phyloP scores from a whole-genome alignment of 2,888 invertebrate genomes.

The Carterocephalus palaemon region DNA sequence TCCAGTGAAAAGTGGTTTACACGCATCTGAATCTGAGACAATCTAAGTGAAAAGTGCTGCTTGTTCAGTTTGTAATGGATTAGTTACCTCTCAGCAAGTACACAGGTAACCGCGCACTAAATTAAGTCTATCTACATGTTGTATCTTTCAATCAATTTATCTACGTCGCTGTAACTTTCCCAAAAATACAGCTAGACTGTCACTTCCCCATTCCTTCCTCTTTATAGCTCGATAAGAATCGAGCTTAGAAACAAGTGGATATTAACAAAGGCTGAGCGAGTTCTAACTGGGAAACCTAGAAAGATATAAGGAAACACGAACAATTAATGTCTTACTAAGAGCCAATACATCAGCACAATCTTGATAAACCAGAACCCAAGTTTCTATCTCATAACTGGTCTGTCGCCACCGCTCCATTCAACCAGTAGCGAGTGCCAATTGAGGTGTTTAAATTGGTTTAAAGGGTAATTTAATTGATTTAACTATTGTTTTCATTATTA shows the following conservation, averaged over 20 bases:
- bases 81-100: no score
- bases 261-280: constrained; percentile 6
- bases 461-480: no score
- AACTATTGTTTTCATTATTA: no score
- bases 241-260: constrained; percentile 3
- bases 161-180: constrained; percentile 7
- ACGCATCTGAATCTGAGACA: no score
- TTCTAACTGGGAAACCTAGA: constrained; percentile 8
- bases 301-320: constrained; percentile 20
- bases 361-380: constrained; percentile 17
- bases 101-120: no score
- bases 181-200: background rate
- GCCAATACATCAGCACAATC: constrained; percentile 19
- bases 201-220: constrained; percentile 12
- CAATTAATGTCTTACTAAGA: constrained; percentile 24
- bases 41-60: no score
- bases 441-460: no score
- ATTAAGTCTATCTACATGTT: no score
- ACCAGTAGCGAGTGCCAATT: no score
- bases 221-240: constrained; percentile 14
- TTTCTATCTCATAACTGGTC: constrained; percentile 23
- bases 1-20: no score
- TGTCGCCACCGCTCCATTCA: constrained; percentile 17
- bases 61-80: no score
- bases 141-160: no score